Conservation (phyloP, 1,140 invertebrate species). For the Gonioctena quinquepunctata region DNA sequence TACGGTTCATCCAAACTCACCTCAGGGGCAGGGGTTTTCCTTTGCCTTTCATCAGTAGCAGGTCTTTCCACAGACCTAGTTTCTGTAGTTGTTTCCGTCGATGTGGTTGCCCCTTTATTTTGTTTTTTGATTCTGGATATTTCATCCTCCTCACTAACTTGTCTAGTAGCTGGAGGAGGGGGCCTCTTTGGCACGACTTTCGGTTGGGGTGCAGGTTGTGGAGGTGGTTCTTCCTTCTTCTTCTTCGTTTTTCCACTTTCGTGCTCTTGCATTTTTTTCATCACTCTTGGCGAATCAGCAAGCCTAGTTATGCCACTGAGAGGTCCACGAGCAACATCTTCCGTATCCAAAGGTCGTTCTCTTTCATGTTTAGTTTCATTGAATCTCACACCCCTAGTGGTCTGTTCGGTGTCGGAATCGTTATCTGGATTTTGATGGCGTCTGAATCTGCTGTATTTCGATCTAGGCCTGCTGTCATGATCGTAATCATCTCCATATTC, state of each 20-base stretch:
- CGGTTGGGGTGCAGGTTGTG: constrained; percentile 58
- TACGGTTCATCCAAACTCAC: constrained; percentile 66
- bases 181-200: constrained; percentile 61
- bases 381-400: constrained; percentile 63
- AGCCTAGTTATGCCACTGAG: constrained; percentile 88
- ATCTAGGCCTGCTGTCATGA: constrained; percentile 57
- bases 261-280: constrained; percentile 83
- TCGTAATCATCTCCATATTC: constrained; percentile 70
- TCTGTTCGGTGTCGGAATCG: constrained; percentile 69
- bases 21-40: constrained; percentile 67
- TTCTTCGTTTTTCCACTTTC: constrained; percentile 77
- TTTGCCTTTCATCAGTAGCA: constrained; percentile 59
- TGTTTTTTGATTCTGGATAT: constrained; percentile 86
- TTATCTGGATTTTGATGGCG: constrained; percentile 68
- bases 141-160: constrained; percentile 87
- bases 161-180: constrained; percentile 64
- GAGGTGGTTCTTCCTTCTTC: constrained; percentile 67
- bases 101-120: constrained; percentile 73
- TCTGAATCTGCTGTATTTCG: constrained; percentile 68
- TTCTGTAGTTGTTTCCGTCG: constrained; percentile 59
- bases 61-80: constrained; percentile 57
- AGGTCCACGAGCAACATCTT: constrained; percentile 85
- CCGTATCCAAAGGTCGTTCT: constrained; percentile 83
- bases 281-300: constrained; percentile 85
- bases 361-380: constrained; percentile 68